Percentiles rank a stretch among this genome's conserved stretches.
Conservation (phyloP, 2,888 invertebrate genomes). For the Parthenolecanium corni region DNA sequence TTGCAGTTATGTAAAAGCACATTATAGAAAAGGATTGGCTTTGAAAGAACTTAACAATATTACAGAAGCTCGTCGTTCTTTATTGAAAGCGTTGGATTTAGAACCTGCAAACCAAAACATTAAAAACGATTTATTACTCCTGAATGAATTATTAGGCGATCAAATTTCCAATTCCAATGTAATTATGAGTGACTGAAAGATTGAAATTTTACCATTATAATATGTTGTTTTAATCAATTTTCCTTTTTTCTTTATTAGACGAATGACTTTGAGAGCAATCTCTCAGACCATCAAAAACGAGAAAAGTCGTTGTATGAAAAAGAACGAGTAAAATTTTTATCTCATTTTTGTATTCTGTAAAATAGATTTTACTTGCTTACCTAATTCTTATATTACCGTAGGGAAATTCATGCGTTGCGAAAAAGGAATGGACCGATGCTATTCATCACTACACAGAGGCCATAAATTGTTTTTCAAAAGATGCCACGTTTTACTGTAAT, state of each 20-base stretch:
- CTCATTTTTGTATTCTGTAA: too few species aligned
- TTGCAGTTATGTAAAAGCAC: constrained; percentile 68
- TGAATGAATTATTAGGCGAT: too few species aligned
- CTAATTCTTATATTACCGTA: constrained; percentile 38
- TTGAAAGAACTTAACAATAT: constrained; percentile 59
- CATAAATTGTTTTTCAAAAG: constrained; percentile 64
- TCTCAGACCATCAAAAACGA: neutral
- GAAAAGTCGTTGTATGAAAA: constrained; percentile 16
- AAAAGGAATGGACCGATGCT: constrained; percentile 71
- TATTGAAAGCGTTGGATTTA: constrained; percentile 54
- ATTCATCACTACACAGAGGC: constrained; percentile 77
- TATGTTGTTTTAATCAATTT: too few species aligned
- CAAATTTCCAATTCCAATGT: too few species aligned
- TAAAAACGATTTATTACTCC: constrained; percentile 43
- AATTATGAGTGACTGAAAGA: too few species aligned
- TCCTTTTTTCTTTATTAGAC: too few species aligned
- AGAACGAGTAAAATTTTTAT: neutral
- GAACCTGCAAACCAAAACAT: constrained; percentile 69
- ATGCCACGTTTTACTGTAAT: constrained; percentile 75
- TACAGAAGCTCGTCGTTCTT: constrained; percentile 58
- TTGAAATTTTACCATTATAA: too few species aligned
- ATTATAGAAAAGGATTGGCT: constrained; percentile 66
- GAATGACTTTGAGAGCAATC: neutral
- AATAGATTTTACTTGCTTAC: neutral
- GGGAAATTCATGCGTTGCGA: constrained; percentile 72